Conservation (phyloP, 2,888 invertebrate species). For the Miltochrista miniata region DNA sequence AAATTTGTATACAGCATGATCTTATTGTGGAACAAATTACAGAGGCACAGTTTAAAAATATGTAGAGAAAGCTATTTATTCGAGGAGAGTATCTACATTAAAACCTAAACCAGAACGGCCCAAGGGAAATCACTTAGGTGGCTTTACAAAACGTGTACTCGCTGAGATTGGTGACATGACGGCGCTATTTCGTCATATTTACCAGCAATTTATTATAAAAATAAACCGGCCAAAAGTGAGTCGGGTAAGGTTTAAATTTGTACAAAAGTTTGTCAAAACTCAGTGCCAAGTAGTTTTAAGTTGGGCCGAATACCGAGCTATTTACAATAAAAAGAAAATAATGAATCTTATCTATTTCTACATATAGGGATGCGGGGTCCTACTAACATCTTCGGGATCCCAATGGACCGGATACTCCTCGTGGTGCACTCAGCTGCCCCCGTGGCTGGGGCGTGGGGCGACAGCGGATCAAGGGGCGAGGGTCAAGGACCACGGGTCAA, state of each 20-base stretch:
- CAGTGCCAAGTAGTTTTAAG: no score
- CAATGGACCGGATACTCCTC: no score
- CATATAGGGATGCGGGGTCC: no score
- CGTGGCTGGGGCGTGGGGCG: no score
- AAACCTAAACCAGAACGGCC: constrained; percentile 51
- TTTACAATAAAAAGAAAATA: no score
- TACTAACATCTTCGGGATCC: no score
- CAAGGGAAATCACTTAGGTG: constrained; percentile 60
- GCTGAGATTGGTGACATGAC: constrained; percentile 19
- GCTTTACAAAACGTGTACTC: constrained; percentile 52
- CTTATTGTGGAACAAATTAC: neutral
- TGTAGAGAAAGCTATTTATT: constrained; percentile 47
- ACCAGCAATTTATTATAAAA: constrained; percentile 32
- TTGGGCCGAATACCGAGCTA: no score
- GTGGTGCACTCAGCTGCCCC: no score
- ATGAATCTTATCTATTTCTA: no score
- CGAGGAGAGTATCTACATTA: constrained; percentile 55
- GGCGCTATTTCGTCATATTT: constrained; percentile 37
- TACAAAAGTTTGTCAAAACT: no score
- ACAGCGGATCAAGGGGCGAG: no score
- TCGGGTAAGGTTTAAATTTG: constrained; percentile 25
- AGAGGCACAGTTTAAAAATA: constrained; percentile 28
- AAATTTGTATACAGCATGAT: neutral
- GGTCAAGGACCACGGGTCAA: no score
- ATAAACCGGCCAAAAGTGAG: constrained; percentile 24